Evolutionary conservation across 2,888 invertebrate genomes (phyloP).

Genomic region (Danaus chrysippus): DNA sequence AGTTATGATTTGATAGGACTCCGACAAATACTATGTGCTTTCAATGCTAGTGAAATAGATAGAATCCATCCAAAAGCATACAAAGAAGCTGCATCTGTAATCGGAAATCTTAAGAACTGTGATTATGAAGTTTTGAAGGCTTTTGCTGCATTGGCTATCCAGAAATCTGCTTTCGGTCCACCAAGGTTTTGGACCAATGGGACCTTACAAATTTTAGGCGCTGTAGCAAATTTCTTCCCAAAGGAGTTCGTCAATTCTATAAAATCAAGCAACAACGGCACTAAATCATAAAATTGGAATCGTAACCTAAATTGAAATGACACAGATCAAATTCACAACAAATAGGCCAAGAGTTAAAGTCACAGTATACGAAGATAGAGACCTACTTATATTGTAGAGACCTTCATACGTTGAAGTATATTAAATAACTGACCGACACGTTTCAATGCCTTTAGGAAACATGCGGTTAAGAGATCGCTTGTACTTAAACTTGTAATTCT

Average conservation of each 20-base stretch:
- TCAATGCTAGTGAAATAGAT: slow-evolving; percentile 72
- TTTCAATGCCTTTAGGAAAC: slow-evolving; percentile 1
- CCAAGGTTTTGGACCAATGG: slow-evolving; percentile 58
- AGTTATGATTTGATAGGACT: slow-evolving; percentile 76
- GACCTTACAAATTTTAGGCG: slow-evolving; percentile 57
- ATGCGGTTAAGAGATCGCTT: neutral
- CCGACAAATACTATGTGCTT: slow-evolving; percentile 78
- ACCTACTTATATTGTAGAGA: neutral
- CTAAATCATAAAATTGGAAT: too few species aligned
- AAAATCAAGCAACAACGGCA: neutral
- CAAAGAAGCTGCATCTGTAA: slow-evolving; percentile 63
- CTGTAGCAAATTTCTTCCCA: slow-evolving; percentile 57
- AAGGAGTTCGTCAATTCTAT: slow-evolving; percentile 16
- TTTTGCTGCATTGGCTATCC: slow-evolving; percentile 67
- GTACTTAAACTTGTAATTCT: neutral
- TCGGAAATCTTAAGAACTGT: slow-evolving; percentile 70
- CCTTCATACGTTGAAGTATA: neutral
- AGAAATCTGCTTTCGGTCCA: slow-evolving; percentile 64
- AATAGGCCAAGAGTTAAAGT: neutral
- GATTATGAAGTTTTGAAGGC: slow-evolving; percentile 59
- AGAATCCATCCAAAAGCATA: slow-evolving; percentile 76
- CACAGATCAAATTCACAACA: neutral
- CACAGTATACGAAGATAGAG: neutral
- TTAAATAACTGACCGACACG: slow-evolving; percentile 1
- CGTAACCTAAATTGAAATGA: too few species aligned